A percentile compares a stretch with the other conserved stretches of the same genome.
Evolutionary conservation across 2,113 vertebrate species (phyloP).

Genomic region (Cyphomyrus discorhynchus): DNA sequence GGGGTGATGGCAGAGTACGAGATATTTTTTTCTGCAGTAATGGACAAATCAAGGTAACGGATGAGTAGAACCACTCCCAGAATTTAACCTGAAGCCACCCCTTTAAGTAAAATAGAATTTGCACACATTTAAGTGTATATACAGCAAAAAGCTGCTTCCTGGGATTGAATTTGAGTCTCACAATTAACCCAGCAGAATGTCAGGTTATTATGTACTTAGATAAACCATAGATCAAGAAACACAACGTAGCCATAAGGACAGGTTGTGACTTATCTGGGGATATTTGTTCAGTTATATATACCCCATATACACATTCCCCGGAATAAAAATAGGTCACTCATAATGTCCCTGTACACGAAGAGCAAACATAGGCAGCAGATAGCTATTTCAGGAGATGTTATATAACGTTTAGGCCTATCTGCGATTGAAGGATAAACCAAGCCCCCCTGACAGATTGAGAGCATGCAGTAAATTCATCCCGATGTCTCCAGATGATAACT

Average conservation of each 20-base stretch:
- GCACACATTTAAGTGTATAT: not conserved
- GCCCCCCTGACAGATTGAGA: not conserved
- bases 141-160: not conserved
- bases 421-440: not conserved
- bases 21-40: not conserved
- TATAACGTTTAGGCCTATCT: not conserved
- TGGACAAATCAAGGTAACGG: not conserved
- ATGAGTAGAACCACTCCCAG: not conserved
- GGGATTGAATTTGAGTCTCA: not conserved
- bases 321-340: slow-evolving; percentile 2
- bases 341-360: not conserved
- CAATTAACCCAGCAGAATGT: not conserved
- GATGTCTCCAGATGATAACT: not conserved
- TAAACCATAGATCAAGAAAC: not conserved
- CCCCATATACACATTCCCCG: not conserved
- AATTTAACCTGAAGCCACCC: not conserved
- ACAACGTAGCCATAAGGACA: not conserved
- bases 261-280: not conserved
- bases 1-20: not conserved
- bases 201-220: not conserved
- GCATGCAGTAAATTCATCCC: not conserved
- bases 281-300: not conserved
- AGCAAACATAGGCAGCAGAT: not conserved
- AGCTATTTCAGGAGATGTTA: not conserved
- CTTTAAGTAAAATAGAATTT: not conserved